A percentile compares a stretch with the other conserved stretches of the same genome.
phyloP scores from a whole-genome alignment of 2,113 vertebrate species.

The Acanthisitta chloris region DNA sequence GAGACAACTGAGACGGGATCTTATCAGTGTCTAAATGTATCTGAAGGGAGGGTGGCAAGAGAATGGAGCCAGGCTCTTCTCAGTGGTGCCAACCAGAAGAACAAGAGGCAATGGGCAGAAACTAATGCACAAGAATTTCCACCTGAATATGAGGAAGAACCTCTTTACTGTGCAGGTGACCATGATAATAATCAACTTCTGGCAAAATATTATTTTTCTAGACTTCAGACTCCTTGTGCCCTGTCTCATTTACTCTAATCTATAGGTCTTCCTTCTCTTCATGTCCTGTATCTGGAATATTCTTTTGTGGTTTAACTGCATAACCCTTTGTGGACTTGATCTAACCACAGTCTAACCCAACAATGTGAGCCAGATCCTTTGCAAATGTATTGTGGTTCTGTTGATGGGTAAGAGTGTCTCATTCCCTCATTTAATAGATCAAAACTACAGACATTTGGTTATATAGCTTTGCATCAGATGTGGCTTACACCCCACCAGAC shows the following conservation, averaged over 20 bases:
- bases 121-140: background rate
- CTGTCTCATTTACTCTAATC: background rate
- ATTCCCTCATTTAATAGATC: background rate
- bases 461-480: background rate
- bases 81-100: background rate
- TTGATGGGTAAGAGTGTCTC: background rate
- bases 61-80: background rate
- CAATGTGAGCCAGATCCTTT: background rate
- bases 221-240: background rate
- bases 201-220: background rate
- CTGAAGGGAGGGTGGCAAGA: background rate
- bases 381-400: background rate
- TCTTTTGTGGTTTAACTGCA: background rate
- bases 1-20: background rate
- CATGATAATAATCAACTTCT: accelerated
- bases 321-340: background rate
- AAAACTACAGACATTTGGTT: background rate
- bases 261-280: background rate
- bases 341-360: background rate
- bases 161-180: background rate
- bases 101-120: background rate
- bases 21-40: background rate
- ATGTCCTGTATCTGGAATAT: background rate
- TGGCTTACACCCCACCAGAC: background rate
- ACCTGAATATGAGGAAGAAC: background rate